phyloP scores from a whole-genome alignment of 2,797 vertebrate species.

The Lacerta viridis region DNA sequence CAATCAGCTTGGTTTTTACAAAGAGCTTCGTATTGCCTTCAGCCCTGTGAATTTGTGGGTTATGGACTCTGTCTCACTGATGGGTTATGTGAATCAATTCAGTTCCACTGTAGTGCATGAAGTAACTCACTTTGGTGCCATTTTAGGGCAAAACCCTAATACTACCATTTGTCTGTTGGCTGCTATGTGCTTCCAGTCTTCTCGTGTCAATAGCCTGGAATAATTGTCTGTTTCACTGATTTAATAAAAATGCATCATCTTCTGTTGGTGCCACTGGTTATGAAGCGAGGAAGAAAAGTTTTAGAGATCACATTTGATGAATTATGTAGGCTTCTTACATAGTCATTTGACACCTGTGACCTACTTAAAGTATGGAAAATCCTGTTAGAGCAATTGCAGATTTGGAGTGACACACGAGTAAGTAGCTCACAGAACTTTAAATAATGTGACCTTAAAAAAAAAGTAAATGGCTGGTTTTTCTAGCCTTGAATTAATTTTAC shows the following conservation, averaged over 20 bases:
- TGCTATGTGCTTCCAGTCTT: background rate
- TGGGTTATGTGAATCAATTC: background rate
- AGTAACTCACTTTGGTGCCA: background rate
- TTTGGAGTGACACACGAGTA: constrained; percentile 1
- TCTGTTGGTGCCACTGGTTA: background rate
- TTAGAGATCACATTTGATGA: constrained; percentile 9
- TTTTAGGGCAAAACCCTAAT: constrained; percentile 1
- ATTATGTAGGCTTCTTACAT: background rate
- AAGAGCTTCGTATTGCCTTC: background rate
- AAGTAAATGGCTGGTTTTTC: background rate
- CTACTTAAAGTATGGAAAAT: constrained; percentile 8
- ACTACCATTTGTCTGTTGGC: background rate
- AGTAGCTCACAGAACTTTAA: constrained; percentile 6
- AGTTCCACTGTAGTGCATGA: background rate
- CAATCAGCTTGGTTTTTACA: too few species aligned
- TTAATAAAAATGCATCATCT: background rate
- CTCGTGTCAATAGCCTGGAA: background rate
- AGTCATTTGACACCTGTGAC: background rate
- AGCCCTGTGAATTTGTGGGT: background rate
- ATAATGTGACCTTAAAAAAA: constrained; percentile 1
- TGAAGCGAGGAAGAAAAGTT: background rate
- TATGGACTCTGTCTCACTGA: background rate
- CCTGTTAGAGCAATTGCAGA: background rate
- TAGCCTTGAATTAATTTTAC: constrained; percentile 15
- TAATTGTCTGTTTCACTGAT: constrained; percentile 8